Conservation (phyloP, 2,797 vertebrate species). For the Austrolebias charrua region DNA sequence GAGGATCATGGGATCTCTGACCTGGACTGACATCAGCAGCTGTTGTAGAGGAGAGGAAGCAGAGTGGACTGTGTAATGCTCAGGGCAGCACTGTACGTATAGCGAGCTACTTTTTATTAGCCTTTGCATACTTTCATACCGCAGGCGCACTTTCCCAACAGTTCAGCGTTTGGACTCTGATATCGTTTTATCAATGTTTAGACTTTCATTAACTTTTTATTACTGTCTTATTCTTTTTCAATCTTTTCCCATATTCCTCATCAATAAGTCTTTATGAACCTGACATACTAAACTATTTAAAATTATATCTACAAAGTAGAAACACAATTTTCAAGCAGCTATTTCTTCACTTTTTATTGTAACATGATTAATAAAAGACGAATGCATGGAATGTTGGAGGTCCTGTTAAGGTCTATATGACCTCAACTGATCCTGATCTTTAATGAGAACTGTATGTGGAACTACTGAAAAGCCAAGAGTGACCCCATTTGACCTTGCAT, state of each 20-base stretch:
- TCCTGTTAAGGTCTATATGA: neutral
- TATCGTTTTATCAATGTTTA: neutral
- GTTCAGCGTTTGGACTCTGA: neutral
- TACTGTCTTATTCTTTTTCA: too few relatives aligned
- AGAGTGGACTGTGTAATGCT: constrained; percentile 38
- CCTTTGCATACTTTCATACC: constrained; percentile 38
- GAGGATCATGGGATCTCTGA: constrained; percentile 74
- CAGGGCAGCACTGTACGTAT: constrained; percentile 46
- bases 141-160: too few relatives aligned
- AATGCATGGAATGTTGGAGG: neutral
- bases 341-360: neutral
- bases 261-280: too few relatives aligned
- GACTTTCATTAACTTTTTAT: neutral
- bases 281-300: neutral
- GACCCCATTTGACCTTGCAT: neutral
- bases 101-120: constrained; percentile 54
- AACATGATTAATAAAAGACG: neutral
- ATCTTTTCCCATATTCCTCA: too few relatives aligned
- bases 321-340: neutral
- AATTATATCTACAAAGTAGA: neutral
- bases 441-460: neutral
- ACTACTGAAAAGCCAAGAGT: too few relatives aligned
- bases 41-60: constrained; percentile 59
- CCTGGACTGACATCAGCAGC: constrained; percentile 72
- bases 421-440: neutral